phyloP scores from a whole-genome alignment of 53 echinoderm and acorn worm genomes.

The Actinopyga echinites region DNA sequence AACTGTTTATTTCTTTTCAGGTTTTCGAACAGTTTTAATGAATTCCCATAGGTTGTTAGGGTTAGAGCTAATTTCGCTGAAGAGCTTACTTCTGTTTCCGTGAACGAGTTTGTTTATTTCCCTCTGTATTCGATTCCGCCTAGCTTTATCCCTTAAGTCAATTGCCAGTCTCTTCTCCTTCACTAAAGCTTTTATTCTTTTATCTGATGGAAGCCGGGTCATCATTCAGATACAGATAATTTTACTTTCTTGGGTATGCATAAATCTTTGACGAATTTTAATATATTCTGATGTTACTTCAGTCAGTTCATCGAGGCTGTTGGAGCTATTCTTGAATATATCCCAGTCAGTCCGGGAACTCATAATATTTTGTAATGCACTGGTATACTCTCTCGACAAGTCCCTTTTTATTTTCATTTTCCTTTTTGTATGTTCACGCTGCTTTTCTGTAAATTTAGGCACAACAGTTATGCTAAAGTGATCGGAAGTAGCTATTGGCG shows the following conservation, averaged over 20 bases:
- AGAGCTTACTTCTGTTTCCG: too few species aligned
- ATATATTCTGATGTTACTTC: neutral
- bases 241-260: neutral
- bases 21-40: neutral
- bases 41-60: too few species aligned
- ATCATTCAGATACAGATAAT: neutral
- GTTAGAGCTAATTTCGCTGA: too few species aligned
- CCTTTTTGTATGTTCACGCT: too few species aligned
- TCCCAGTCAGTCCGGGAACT: neutral
- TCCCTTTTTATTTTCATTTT: too few species aligned
- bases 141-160: neutral
- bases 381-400: too few species aligned
- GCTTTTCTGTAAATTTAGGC: neutral
- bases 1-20: neutral
- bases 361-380: too few species aligned
- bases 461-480: neutral
- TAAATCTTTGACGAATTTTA: neutral
- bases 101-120: too few species aligned
- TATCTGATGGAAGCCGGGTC: neutral
- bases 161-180: neutral
- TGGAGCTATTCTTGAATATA: neutral
- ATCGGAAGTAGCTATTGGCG: neutral
- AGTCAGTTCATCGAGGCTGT: neutral
- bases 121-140: neutral
- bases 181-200: neutral